Conservation (phyloP, 2,888 invertebrate genomes). For the Lamellibrachia columna region DNA sequence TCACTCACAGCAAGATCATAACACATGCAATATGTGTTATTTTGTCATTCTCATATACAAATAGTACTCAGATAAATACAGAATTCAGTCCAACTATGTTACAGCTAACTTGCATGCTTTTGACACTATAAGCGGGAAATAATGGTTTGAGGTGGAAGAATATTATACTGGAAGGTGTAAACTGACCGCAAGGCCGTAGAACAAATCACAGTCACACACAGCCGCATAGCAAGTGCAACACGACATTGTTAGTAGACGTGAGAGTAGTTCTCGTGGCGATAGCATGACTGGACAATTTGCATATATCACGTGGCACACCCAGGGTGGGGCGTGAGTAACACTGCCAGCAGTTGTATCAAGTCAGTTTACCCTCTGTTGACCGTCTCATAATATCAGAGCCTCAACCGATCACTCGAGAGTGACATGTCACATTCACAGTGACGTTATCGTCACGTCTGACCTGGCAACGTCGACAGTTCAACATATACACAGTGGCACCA, state of each 20-base stretch:
- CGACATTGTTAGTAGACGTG: neutral
- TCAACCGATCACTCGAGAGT: neutral
- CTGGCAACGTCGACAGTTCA: neutral
- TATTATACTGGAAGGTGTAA: neutral
- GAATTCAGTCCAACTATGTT: neutral
- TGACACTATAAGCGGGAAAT: neutral
- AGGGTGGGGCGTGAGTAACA: neutral
- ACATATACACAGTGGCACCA: neutral
- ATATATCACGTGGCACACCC: neutral
- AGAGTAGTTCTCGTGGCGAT: neutral
- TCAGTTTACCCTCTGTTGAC: neutral
- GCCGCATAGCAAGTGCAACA: neutral
- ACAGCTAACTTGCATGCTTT: neutral
- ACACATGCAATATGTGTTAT: neutral
- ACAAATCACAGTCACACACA: neutral
- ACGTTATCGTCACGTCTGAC: neutral
- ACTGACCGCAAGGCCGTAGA: neutral
- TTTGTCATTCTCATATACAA: neutral
- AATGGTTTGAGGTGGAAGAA: neutral
- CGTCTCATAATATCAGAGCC: neutral
- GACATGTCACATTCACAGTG: neutral
- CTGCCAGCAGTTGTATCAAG: neutral
- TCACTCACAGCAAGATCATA: neutral
- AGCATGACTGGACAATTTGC: slow-evolving; percentile 12
- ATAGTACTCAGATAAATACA: neutral